Conservation (phyloP, 2,888 invertebrate genomes). For the Synanthedon tipuliformis region DNA sequence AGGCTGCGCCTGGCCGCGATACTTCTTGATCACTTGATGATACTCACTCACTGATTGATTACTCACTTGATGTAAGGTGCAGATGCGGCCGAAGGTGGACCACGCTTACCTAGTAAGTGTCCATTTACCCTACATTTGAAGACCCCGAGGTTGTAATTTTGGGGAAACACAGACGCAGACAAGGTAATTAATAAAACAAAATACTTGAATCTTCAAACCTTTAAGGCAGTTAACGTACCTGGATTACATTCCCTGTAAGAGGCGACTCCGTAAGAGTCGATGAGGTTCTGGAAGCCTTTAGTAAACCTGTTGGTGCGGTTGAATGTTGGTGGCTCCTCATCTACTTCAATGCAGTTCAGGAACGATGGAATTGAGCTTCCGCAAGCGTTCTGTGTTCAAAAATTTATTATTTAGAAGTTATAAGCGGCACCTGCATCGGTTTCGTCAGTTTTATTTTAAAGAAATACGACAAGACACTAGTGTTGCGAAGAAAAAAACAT, state of each 20-base stretch:
- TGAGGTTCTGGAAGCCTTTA: conserved; percentile 90
- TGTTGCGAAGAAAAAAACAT: conserved; percentile 27
- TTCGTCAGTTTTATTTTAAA: background rate
- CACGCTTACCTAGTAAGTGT: no score
- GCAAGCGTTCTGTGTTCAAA: conserved; percentile 67
- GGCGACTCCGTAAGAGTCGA: conserved; percentile 93
- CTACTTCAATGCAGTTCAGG: conserved; percentile 86
- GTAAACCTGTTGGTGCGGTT: conserved; percentile 94
- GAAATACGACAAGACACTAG: no score
- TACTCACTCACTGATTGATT: no score
- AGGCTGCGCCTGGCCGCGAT: no score
- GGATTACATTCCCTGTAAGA: conserved; percentile 94
- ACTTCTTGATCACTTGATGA: no score
- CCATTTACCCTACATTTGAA: no score
- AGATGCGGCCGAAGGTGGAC: no score
- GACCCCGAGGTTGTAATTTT: no score
- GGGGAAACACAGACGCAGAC: no score
- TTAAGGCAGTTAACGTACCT: conserved; percentile 48
- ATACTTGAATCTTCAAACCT: background rate
- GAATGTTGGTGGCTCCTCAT: conserved; percentile 89
- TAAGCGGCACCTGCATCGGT: no score
- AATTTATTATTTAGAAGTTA: background rate
- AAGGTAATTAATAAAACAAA: background rate
- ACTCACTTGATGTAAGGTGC: no score
- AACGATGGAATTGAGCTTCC: conserved; percentile 94